These are phyloP conservation scores for Pentalonia nigronervosa DNA, from an alignment of 1,140 invertebrate species.

Conservation along the genomic window DNA sequence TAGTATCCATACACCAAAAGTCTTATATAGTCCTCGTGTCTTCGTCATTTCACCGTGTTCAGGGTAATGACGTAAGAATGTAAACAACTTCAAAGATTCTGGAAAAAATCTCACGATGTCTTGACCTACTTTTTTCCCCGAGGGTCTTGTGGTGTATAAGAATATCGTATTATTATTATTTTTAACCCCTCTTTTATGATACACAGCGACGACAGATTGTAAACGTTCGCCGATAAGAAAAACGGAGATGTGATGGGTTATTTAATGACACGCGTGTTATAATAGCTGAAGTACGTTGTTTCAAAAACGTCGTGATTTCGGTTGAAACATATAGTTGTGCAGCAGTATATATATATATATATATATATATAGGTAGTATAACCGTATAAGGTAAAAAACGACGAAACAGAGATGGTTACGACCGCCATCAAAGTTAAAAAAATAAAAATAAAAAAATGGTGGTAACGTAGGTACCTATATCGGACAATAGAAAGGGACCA, in stretches of 20 bases:
- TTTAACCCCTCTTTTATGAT: slow-evolving; percentile 9
- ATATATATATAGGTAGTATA: too few relatives aligned
- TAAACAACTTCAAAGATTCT: slow-evolving; percentile 41
- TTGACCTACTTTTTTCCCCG: slow-evolving; percentile 6
- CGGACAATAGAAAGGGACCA: neutral
- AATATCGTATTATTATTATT: neutral
- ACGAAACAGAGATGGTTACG: neutral
- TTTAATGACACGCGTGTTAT: neutral
- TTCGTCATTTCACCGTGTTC: neutral
- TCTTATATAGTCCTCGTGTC: neutral
- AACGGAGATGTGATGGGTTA: neutral
- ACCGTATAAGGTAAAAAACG: neutral
- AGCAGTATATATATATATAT: neutral
- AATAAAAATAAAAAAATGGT: neutral
- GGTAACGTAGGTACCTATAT: neutral
- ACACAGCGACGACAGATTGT: neutral
- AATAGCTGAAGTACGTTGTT: neutral
- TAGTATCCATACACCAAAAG: neutral
- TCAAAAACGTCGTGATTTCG: neutral
- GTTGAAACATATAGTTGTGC: neutral
- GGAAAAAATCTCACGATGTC: neutral
- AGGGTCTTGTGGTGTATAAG: neutral
- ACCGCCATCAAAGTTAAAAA: neutral
- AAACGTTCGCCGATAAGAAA: neutral
- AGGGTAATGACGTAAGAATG: slow-evolving; percentile 19